These are phyloP conservation scores for Philopedon plagiatum DNA, from an alignment of 2,888 invertebrate genomes.

Conservation along the genomic window DNA sequence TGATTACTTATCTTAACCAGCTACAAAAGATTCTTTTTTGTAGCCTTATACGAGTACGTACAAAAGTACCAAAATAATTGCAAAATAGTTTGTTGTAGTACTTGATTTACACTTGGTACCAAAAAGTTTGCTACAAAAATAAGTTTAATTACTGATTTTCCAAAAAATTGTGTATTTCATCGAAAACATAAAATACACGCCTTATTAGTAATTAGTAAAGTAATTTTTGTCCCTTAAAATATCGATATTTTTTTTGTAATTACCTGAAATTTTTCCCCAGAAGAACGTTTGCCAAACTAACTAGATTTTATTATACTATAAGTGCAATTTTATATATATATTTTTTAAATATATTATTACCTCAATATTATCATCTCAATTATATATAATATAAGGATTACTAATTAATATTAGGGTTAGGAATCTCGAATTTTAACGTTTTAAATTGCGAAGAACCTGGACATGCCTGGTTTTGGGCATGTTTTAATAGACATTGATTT, in stretches of 20 bases:
- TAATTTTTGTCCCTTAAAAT: background rate
- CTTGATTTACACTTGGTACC: too few species aligned
- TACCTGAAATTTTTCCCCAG: constrained; percentile 27
- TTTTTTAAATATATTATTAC: constrained; percentile 61
- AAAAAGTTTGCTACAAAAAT: too few species aligned
- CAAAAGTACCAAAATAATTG: too few species aligned
- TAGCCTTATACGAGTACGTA: too few species aligned
- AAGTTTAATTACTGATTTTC: too few species aligned
- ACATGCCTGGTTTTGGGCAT: background rate
- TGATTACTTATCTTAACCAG: background rate
- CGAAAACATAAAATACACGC: too few species aligned
- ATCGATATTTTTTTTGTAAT: constrained; percentile 5
- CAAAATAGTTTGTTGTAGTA: too few species aligned
- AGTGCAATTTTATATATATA: constrained; percentile 65
- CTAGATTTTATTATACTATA: constrained; percentile 61
- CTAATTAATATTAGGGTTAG: constrained; percentile 51
- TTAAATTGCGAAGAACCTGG: background rate
- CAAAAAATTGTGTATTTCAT: too few species aligned
- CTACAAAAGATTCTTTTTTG: background rate
- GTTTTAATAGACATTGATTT: background rate
- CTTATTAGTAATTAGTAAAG: too few species aligned
- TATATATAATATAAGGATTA: constrained; percentile 39
- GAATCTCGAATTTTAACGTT: constrained; percentile 55
- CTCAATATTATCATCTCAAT: constrained; percentile 64
- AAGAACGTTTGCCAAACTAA: constrained; percentile 64